These are phyloP conservation scores for Tenthredo mesomela DNA, from an alignment of 2,888 invertebrate species.

Conservation along the genomic window DNA sequence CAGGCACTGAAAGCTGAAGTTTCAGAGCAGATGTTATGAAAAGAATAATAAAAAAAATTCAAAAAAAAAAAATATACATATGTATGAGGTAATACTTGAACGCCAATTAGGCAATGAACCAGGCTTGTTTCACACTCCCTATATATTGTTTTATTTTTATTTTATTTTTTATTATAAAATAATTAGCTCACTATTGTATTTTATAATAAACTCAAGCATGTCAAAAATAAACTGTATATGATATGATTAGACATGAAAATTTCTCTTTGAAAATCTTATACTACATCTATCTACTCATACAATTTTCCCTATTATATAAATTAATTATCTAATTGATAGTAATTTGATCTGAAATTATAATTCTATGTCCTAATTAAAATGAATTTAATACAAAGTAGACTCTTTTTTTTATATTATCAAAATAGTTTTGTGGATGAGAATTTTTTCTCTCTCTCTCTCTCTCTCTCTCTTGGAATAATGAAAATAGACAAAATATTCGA, in stretches of 20 bases:
- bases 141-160: not conserved
- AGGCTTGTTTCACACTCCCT: constrained; percentile 1
- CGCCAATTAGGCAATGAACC: not conserved
- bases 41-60: constrained; percentile 1
- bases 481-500: not conserved
- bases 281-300: not conserved
- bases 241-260: not conserved
- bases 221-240: constrained; percentile 45
- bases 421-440: not conserved
- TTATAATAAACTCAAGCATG: constrained; percentile 48
- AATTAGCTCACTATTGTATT: constrained; percentile 42
- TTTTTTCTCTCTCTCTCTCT: not conserved
- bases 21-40: too few species aligned
- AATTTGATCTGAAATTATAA: not conserved
- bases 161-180: not conserved
- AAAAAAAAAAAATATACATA: not conserved
- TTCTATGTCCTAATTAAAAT: not conserved
- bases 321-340: not conserved
- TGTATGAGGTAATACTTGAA: not conserved
- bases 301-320: not conserved
- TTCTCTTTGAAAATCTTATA: not conserved
- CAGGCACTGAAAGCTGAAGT: too few species aligned
- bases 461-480: not conserved
- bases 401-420: constrained; percentile 28
- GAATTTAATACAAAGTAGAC: not conserved